Percentiles rank a stretch among this genome's conserved stretches.
Conservation (phyloP, 2,797 vertebrate genomes). For the Sebastes umbrosus region DNA sequence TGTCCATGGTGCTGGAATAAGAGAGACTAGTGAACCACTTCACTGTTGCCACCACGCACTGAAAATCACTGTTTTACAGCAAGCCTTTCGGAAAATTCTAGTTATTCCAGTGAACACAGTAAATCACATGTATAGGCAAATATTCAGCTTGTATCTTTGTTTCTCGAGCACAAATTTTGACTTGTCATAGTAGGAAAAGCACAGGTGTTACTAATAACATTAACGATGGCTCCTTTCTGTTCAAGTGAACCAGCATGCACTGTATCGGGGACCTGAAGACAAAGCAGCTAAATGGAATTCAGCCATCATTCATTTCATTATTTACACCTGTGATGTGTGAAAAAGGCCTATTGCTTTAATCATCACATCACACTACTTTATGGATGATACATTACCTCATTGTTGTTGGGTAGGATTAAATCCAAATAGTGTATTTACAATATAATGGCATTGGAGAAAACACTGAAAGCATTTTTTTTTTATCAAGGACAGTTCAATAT, state of each 20-base stretch:
- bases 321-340: neutral
- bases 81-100: neutral
- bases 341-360: neutral
- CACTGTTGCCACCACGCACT: neutral
- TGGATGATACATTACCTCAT: no score
- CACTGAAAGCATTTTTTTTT: no score
- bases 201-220: neutral
- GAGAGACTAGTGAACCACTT: neutral
- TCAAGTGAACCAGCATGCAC: neutral
- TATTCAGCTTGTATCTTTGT: neutral
- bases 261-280: neutral
- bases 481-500: no score
- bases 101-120: neutral
- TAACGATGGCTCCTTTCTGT: neutral
- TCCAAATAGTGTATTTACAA: neutral
- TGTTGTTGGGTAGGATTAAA: neutral
- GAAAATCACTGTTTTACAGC: neutral
- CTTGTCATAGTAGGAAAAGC: neutral
- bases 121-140: neutral
- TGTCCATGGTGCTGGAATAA: slow-evolving; percentile 78
- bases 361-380: no score
- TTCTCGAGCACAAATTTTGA: neutral
- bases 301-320: neutral
- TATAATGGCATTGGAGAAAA: no score
- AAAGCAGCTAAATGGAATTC: no score